Evolutionary conservation across 2,888 invertebrate genomes (phyloP), one percentile per base, ranked within the genome.

Genomic region (Ophion slaviceki): DNA sequence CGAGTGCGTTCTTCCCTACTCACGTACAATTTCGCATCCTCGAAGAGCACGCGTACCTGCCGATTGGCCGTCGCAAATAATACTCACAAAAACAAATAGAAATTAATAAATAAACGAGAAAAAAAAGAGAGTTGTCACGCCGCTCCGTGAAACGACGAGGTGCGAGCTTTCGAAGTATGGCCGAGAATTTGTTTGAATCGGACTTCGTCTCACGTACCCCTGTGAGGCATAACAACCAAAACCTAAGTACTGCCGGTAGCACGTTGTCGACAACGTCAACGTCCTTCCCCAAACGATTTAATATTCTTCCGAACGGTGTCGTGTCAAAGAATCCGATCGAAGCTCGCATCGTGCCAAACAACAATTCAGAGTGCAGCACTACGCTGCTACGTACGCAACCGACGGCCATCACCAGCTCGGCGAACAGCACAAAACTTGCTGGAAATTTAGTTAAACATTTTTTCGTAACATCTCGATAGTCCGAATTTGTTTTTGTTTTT

Each of bases 271-370:
- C 94, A 91, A 96, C 95, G 93, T 97, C 96, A 89, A 97, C 94
- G 94, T 97, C 97, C 95, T 96, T 97, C 93, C 96, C 96, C 95
- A 97, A 97, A 89, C 97, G 95, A 95, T 97, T 97, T 94, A 97
- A 95, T 93, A 97, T 95, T 93, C 97, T 95, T 93, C 97, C 97
- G 88, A 96, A 95, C 87, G 97, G 97, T 91, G 97, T 97, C 90
- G 97, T 96, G 94, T 97, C 97, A 95, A 96, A 97, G 95, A 97
- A 97, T 92, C 96, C 95, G 92, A 95, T 94, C 83, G 97, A 96
- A 90, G 96, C 96, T 92, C 95, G 95, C 91, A 97, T 94, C 92
- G 97, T 95, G 92, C 96, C 95, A 89, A 92, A 93, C 90, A 97
- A 95, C 94, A 97, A 95, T 89, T 94, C 94, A 90, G 95, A 94